Conservation (phyloP, 2,113 vertebrate genomes). For the Tychaedon coryphoeus region DNA sequence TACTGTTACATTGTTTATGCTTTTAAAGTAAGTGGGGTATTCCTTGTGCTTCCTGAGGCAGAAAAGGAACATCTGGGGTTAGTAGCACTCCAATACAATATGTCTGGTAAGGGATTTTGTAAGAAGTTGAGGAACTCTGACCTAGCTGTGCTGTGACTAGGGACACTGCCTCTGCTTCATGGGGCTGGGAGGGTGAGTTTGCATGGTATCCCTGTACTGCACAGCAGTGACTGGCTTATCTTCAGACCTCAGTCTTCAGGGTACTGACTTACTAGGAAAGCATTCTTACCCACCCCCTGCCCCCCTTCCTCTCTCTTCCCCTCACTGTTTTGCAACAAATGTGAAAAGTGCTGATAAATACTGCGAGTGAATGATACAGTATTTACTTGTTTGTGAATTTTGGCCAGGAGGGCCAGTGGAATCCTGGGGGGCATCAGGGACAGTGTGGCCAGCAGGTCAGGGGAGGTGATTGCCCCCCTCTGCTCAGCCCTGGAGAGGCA, state of each 20-base stretch:
- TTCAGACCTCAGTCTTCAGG: background rate
- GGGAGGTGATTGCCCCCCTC: background rate
- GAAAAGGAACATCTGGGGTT: background rate
- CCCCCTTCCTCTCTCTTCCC: background rate
- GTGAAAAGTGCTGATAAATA: slow-evolving; percentile 54
- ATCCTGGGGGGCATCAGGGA: rapidly evolving
- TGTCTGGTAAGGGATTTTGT: background rate
- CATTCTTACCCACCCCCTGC: rapidly evolving
- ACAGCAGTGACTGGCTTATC: slow-evolving; percentile 37
- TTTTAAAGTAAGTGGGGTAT: background rate
- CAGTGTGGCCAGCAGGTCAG: background rate
- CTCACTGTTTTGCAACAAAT: slow-evolving; percentile 21
- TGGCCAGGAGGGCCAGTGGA: background rate
- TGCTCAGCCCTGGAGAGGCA: background rate
- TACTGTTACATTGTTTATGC: rapidly evolving
- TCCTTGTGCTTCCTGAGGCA: background rate
- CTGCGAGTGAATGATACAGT: slow-evolving; percentile 34
- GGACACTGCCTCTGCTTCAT: background rate
- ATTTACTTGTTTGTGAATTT: background rate
- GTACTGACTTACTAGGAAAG: slow-evolving; percentile 39
- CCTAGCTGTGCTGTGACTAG: background rate
- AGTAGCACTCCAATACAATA: background rate
- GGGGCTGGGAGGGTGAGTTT: background rate
- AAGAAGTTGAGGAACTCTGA: background rate
- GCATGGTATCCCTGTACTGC: background rate